A percentile compares a stretch with the other conserved stretches of the same genome.
Conservation (phyloP, 92 coral and sea anemone species). For the Desmophyllum pertusum region DNA sequence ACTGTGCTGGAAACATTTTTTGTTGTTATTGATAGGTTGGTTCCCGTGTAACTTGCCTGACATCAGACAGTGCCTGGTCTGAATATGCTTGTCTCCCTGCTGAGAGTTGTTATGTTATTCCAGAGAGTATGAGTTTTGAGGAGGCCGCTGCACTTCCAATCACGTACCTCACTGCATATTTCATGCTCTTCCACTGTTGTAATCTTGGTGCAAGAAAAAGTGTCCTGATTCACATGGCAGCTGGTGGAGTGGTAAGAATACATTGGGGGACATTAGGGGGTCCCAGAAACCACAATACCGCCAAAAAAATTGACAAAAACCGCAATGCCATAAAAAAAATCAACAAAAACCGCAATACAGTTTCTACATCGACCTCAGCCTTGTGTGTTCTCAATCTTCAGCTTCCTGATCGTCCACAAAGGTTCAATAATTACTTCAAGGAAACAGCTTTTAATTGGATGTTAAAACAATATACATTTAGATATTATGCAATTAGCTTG, state of each 20-base stretch:
- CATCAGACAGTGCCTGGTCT: constrained; percentile 71
- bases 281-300: background rate
- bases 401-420: no score
- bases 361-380: no score
- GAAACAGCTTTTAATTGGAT: no score
- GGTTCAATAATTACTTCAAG: no score
- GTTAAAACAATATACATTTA: no score
- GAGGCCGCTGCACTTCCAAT: constrained; percentile 91
- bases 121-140: constrained; percentile 94
- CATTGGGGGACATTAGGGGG: background rate
- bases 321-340: no score
- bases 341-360: no score
- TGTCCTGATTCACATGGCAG: constrained; percentile 96
- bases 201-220: constrained; percentile 77
- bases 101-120: constrained; percentile 62
- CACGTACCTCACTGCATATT: constrained; percentile 85
- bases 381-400: no score
- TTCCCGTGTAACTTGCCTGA: constrained; percentile 73
- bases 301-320: no score
- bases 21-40: constrained; percentile 71
- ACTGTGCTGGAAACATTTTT: no score
- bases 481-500: no score
- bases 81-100: constrained; percentile 75
- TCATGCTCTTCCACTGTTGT: constrained; percentile 83
- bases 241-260: constrained; percentile 95